Evolutionary conservation across 2,797 vertebrate species (phyloP), one percentile per base, ranked within the genome.

Genomic region (Limosa lapponica): DNA sequence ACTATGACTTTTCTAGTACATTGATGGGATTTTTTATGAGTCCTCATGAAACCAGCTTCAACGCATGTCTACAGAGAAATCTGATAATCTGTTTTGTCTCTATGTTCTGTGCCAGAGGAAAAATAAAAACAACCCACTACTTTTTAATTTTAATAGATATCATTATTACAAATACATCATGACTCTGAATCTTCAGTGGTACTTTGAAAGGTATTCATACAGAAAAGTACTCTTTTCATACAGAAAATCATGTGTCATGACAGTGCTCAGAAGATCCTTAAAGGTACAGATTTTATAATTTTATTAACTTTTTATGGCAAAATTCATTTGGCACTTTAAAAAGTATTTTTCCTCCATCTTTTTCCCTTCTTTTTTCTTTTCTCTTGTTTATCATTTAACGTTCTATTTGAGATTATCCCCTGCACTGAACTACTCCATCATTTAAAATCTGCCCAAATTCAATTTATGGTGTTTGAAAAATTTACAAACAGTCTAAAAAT

Each of bases 391-490:
- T 10, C 6, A 37, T 51, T 39, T 62, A 62, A 37, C 49, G 7
- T 25, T 71, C 18, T 48, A 8, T 10, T 59, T 64, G 15, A 72
- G 4, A 43, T 64, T 51, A 43, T 25, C 5, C 18, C 9, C 4
- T 10, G 28, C 3, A 8, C 5, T 15, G 1, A 39, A 51, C 3
- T 67, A 39, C 18, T 59, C 39, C 36, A 30, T 2, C 0, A 6
- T 48, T 5, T 72, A 51, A 82, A 86, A 37, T 72, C 37, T 48
- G 2, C 8, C 13, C 1, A 46, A 36, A 87, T 7, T 48, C 12
- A 49, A 5, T 28, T 41, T 27, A 23, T 2, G 2, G 24, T 62
- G 5, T 51, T 72, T 27, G 37, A 59, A 54, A 66, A 54, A 34
- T 9, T 41, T 46, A 23, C 41, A 30, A 32, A 54, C 4, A 41